phyloP scores from a whole-genome alignment of 2,888 invertebrate species.

The Drosophila antonietae region DNA sequence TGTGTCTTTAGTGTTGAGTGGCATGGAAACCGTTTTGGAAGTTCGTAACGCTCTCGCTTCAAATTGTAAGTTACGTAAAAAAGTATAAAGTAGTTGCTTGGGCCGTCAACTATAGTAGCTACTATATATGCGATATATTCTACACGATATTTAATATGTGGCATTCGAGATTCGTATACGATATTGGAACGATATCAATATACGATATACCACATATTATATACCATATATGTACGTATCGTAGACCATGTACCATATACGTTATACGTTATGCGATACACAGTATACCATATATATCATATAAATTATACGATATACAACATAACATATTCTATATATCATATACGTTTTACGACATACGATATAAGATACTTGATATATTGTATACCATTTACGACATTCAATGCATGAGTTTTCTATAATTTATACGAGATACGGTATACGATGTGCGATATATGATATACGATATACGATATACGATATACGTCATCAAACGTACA shows the following conservation, averaged over 20 bases:
- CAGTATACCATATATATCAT: not conserved
- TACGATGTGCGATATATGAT: not conserved
- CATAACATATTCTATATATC: not conserved
- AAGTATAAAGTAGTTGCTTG: slow-evolving; percentile 44
- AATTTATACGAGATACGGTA: not conserved
- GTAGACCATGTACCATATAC: not conserved
- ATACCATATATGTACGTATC: not conserved
- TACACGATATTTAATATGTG: slow-evolving; percentile 5
- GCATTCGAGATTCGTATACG: not conserved
- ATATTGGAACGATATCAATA: not conserved
- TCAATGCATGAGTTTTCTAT: too few species aligned
- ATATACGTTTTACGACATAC: not conserved
- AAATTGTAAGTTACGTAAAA: slow-evolving; percentile 51
- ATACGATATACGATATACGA: not conserved
- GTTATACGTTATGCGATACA: not conserved
- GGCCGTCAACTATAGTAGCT: slow-evolving; percentile 12
- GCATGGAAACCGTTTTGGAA: slow-evolving; percentile 66
- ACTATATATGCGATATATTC: slow-evolving; percentile 12
- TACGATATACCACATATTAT: slow-evolving; percentile 1
- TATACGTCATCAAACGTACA: not conserved
- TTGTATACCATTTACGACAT: not conserved
- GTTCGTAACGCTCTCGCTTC: slow-evolving; percentile 37
- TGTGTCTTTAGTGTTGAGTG: slow-evolving; percentile 4
- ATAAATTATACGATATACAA: not conserved
- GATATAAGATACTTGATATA: not conserved